Percentiles rank a stretch among this genome's conserved stretches.
Conservation (phyloP, 2,113 vertebrate genomes). For the Crotalus tigris region DNA sequence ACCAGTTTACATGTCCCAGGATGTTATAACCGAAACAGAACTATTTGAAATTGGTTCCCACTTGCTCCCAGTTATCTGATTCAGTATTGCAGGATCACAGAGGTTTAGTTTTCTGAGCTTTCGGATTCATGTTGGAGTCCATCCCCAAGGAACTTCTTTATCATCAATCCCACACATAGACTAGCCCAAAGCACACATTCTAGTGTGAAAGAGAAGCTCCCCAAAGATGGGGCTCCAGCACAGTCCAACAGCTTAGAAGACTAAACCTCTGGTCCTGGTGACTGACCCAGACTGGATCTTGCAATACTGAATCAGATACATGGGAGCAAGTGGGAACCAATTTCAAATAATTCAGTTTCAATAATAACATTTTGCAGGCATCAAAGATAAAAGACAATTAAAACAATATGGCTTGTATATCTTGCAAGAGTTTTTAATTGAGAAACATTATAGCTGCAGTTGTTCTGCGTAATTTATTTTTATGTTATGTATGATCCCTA, state of each 20-base stretch:
- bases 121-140: background rate
- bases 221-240: background rate
- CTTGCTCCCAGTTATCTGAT: conserved; percentile 23
- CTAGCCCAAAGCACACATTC: background rate
- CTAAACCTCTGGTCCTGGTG: background rate
- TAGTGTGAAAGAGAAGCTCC: background rate
- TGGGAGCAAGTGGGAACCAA: conserved; percentile 20
- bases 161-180: background rate
- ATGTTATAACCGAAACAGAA: conserved; percentile 31
- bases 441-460: conserved; percentile 20
- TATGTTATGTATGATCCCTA: conserved; percentile 15
- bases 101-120: background rate
- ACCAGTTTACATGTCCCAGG: background rate
- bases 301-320: background rate
- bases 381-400: background rate
- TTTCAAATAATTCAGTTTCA: conserved; percentile 35
- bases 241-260: background rate
- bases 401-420: conserved; percentile 35
- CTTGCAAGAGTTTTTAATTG: conserved; percentile 34
- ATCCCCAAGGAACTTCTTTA: background rate
- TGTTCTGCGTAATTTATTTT: conserved; percentile 16
- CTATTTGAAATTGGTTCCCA: conserved; percentile 16
- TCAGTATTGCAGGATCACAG: background rate
- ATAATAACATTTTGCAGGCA: conserved; percentile 13
- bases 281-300: background rate